Evolutionary conservation across 2,888 invertebrate species (phyloP).

Genomic region (Nomada lathburiana): DNA sequence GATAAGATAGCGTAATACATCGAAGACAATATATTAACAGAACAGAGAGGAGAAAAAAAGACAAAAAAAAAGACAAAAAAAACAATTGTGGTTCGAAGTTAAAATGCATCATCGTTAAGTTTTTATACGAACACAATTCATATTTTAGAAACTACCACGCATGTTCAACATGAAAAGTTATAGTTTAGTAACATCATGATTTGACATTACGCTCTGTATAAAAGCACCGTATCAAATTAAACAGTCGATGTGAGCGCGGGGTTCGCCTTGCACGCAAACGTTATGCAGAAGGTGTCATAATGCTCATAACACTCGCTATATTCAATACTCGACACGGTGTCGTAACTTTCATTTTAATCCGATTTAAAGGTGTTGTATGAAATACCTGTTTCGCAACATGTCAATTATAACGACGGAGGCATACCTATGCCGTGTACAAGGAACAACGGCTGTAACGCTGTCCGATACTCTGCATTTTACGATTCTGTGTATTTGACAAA

Average conservation of each 20-base stretch:
- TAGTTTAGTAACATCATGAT: slow-evolving; percentile 44
- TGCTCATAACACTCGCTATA: slow-evolving; percentile 68
- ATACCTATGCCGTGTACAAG: slow-evolving; percentile 40
- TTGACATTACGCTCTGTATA: slow-evolving; percentile 47
- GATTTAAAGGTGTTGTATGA: slow-evolving; percentile 54
- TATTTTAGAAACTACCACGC: slow-evolving; percentile 48
- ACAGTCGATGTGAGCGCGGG: slow-evolving; percentile 40
- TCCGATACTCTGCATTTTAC: slow-evolving; percentile 53
- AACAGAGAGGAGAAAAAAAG: slow-evolving; percentile 5
- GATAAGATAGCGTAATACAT: slow-evolving; percentile 69
- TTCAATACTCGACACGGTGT: slow-evolving; percentile 59
- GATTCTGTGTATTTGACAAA: slow-evolving; percentile 53
- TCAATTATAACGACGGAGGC: slow-evolving; percentile 65
- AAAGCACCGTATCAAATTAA: slow-evolving; percentile 39
- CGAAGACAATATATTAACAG: slow-evolving; percentile 69
- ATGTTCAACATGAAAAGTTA: slow-evolving; percentile 51
- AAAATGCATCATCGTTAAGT: slow-evolving; percentile 63
- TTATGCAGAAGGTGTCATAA: slow-evolving; percentile 53
- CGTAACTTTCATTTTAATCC: slow-evolving; percentile 53
- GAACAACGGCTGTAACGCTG: slow-evolving; percentile 35
- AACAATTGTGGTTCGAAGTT: slow-evolving; percentile 51
- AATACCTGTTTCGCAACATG: slow-evolving; percentile 62
- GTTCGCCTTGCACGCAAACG: slow-evolving; percentile 37
- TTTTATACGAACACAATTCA: slow-evolving; percentile 63
- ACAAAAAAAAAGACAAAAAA: slow-evolving; percentile 28